These are phyloP conservation scores for Silurus meridionalis DNA, from an alignment of 2,113 vertebrate genomes.

Conservation along the genomic window DNA sequence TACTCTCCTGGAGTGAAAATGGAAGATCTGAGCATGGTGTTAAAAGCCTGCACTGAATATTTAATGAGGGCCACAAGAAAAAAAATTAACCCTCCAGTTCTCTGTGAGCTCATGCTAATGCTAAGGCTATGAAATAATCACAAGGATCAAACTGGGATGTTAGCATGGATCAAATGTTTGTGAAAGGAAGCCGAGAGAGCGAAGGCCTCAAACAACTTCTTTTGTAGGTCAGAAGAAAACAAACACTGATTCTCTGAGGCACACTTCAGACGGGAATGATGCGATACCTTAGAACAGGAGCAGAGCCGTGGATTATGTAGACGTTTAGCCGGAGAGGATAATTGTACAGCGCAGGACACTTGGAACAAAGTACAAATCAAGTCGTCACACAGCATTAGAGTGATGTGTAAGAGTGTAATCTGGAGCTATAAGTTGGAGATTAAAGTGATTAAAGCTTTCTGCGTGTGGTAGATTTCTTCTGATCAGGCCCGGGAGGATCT, in stretches of 20 bases:
- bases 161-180: slow-evolving; percentile 77
- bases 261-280: not conserved
- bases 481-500: slow-evolving; percentile 50
- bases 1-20: slow-evolving; percentile 63
- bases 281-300: not conserved
- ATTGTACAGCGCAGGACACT: slow-evolving; percentile 19
- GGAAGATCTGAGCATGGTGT: slow-evolving; percentile 69
- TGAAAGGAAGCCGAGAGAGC: slow-evolving; percentile 73
- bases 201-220: too few relatives aligned
- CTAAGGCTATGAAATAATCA: slow-evolving; percentile 70
- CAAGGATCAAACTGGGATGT: slow-evolving; percentile 75
- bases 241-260: not conserved
- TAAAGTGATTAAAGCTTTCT: slow-evolving; percentile 57
- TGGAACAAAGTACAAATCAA: slow-evolving; percentile 52
- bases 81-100: slow-evolving; percentile 63
- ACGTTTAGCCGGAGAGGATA: slow-evolving; percentile 21
- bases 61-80: slow-evolving; percentile 62
- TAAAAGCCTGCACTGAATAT: slow-evolving; percentile 78
- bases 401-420: slow-evolving; percentile 49
- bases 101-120: slow-evolving; percentile 67
- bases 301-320: slow-evolving; percentile 4
- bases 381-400: slow-evolving; percentile 43
- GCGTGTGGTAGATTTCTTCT: slow-evolving; percentile 59
- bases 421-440: slow-evolving; percentile 32
- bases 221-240: not conserved